Base-by-base conservation (phyloP, 2,888 invertebrate genomes). In the Helleia helle region DNA sequence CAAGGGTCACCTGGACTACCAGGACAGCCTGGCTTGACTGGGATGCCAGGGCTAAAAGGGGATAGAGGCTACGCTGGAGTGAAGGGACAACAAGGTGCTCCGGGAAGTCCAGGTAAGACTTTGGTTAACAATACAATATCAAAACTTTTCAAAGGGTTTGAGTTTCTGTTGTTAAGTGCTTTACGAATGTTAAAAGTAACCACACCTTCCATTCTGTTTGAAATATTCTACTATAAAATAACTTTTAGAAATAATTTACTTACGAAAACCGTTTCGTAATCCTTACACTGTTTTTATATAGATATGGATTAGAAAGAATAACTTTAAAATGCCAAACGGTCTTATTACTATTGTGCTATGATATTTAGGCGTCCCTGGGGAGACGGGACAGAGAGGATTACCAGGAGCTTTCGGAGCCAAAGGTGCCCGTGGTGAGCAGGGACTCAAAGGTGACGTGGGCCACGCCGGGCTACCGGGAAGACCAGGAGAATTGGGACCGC, bases 401-500 rank as follows among this genome's bases (percentile, higher is more conserved):
- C 59, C 86, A 70, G 61, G 93, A 76, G 67, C 90, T 46, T 76
- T 87, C 4, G 94, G 94, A 18, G 81, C 88, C 1, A 93, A 93
- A 62, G 94, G 94, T 12, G 87, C 87, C 5, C 84, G 93, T 46
- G 94, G 94, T 12, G 93, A 93, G 66, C 76, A 89, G 28, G 94
- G 94, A 4, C 69, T 86, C n/a, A 87, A 92, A 64, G 94, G 94
- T 40, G 93, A 93, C 54, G 60, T 83, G 22, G 94, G 94, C 13
- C 79, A 90, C 40, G 87, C 88, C 70, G 94, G 94, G n/a, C 86
- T 91, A 14, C 91, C 92, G 5, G 95, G 94, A 43, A 73, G 92
- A 50, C 91, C 91, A 1, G 94, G 94, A 58, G 90, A 91, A 63
- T 74, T 89, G 39, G 94, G 94, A 49, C 84, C 87, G 45, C 80